phyloP scores from a whole-genome alignment of 2,888 invertebrate species.

The Folsomia candida region DNA sequence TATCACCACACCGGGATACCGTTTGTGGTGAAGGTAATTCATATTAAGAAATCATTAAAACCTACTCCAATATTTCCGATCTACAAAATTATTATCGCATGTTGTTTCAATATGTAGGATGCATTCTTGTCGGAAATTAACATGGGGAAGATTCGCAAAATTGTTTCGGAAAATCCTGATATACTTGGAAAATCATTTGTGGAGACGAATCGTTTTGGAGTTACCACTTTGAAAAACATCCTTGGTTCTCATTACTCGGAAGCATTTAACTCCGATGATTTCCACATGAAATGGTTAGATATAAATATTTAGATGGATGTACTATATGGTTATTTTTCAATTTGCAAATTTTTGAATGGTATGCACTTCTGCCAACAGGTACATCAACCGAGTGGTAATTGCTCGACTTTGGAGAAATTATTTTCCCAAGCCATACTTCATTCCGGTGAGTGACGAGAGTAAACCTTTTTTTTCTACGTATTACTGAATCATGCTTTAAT shows the following conservation, averaged over 20 bases:
- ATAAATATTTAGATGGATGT: too few species aligned
- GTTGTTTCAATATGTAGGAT: conserved; percentile 63
- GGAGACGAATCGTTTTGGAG: conserved; percentile 25
- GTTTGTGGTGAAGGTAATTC: conserved; percentile 58
- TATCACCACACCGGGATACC: conserved; percentile 60
- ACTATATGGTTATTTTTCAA: too few species aligned
- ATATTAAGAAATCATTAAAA: too few species aligned
- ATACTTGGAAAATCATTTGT: conserved; percentile 60
- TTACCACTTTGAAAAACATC: conserved; percentile 29
- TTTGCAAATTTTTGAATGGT: conserved; percentile 7
- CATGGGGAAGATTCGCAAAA: conserved; percentile 59
- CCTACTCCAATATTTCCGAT: conserved; percentile 7
- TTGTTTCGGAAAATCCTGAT: conserved; percentile 63
- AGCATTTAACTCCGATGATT: conserved; percentile 50
- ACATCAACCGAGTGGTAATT: conserved; percentile 72
- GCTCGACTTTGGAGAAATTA: conserved; percentile 69
- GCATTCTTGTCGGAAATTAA: conserved; percentile 60
- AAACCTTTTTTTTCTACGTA: too few species aligned
- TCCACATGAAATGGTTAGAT: conserved; percentile 54
- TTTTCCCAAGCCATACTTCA: conserved; percentile 69
- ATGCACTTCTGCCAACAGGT: conserved; percentile 58
- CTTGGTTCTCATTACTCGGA: conserved; percentile 46
- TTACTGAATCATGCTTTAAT: too few species aligned
- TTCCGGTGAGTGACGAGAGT: too few species aligned
- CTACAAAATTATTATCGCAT: neutral